Percentiles rank a stretch among this genome's conserved stretches.
Evolutionary conservation across 2,113 vertebrate species (phyloP).

Genomic region (Pomatorhinus ruficollis): DNA sequence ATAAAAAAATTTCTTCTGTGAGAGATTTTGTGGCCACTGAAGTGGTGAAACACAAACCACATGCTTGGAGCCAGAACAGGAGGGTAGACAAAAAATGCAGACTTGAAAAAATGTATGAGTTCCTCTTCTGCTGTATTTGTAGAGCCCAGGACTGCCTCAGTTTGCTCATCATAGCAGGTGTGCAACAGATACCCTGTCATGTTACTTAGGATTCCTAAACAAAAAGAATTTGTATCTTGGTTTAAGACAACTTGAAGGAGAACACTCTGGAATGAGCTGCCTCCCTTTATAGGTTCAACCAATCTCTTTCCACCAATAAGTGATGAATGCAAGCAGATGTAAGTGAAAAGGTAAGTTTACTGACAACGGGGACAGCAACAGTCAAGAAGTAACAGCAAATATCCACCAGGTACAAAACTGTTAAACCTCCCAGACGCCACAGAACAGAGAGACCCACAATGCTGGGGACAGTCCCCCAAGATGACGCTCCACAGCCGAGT

Average conservation of each 20-base stretch:
- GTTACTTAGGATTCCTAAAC: background rate
- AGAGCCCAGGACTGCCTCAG: background rate
- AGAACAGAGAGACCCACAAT: background rate
- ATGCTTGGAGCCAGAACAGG: background rate
- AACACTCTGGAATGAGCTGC: background rate
- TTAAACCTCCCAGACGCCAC: background rate
- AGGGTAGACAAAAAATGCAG: background rate
- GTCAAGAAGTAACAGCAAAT: background rate
- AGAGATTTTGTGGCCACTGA: background rate
- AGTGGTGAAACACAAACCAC: background rate
- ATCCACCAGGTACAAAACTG: background rate
- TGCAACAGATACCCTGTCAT: background rate
- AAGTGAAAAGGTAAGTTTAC: background rate
- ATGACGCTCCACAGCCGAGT: accelerated
- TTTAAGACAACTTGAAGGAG: background rate
- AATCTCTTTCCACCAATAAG: background rate
- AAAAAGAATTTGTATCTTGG: background rate
- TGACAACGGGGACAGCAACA: too few relatives aligned
- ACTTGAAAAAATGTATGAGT: background rate
- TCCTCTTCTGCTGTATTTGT: background rate
- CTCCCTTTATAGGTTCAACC: background rate
- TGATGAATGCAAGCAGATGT: background rate
- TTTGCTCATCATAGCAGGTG: background rate
- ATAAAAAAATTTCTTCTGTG: background rate
- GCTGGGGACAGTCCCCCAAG: accelerated